Evolutionary conservation across 2,113 vertebrate genomes (phyloP).

Genomic region (Thamnophis sirtalis): DNA sequence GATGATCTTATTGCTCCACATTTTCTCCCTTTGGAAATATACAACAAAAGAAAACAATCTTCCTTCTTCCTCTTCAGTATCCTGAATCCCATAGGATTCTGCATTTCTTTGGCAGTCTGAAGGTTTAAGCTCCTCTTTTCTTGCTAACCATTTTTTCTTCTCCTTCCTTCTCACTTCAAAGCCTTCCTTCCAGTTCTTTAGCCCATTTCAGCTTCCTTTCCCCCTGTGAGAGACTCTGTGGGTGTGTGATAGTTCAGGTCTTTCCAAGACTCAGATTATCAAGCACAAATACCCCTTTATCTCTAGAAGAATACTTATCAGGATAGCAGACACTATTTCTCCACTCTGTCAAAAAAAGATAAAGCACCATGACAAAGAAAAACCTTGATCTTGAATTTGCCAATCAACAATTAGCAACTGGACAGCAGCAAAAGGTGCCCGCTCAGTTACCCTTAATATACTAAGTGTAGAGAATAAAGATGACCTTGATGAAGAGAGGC

Average conservation of each 20-base stretch:
- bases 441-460: background rate
- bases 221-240: background rate
- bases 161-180: background rate
- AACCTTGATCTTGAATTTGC: background rate
- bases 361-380: background rate
- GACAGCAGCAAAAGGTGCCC: background rate
- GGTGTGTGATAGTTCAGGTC: background rate
- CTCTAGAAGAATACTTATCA: background rate
- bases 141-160: background rate
- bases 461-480: background rate
- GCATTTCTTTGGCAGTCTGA: background rate
- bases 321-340: background rate
- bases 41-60: background rate
- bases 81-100: background rate
- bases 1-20: background rate
- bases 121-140: background rate
- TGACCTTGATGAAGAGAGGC: background rate
- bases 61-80: background rate
- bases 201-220: background rate
- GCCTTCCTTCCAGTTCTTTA: background rate
- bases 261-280: background rate
- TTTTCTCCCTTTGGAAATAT: background rate
- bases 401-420: background rate
- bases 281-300: background rate
- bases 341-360: background rate